Evolutionary conservation across 2,113 vertebrate genomes (phyloP).

Genomic region (Epinephelus lanceolatus): DNA sequence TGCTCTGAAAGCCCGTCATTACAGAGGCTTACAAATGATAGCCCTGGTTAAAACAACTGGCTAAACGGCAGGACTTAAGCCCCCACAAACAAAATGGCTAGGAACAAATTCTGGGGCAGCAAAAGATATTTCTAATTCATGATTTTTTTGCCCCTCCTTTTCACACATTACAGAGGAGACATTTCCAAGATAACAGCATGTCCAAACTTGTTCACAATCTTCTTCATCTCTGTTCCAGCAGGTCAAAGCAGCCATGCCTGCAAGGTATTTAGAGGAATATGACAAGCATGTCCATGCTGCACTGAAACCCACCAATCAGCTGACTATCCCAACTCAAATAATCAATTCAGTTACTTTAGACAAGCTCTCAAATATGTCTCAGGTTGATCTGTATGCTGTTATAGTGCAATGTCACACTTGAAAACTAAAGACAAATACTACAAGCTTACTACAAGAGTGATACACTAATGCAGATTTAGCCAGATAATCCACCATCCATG

Average conservation of each 20-base stretch:
- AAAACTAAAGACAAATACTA: neutral
- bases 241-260: conserved; percentile 64
- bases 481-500: conserved; percentile 6
- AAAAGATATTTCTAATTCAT: conserved; percentile 30
- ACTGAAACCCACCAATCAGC: conserved; percentile 34
- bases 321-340: neutral
- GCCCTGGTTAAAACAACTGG: conserved; percentile 76
- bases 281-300: conserved; percentile 55
- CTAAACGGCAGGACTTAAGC: conserved; percentile 53
- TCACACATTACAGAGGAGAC: neutral
- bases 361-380: neutral
- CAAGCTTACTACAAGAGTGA: neutral
- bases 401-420: neutral
- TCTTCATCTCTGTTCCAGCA: conserved; percentile 53
- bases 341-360: neutral
- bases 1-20: conserved; percentile 82
- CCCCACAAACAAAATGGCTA: conserved; percentile 46
- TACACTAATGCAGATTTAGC: neutral
- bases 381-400: too few relatives aligned
- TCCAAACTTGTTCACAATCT: conserved; percentile 64
- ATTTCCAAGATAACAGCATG: conserved; percentile 47
- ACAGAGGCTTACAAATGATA: conserved; percentile 81
- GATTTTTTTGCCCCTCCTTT: neutral
- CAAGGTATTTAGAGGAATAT: conserved; percentile 45
- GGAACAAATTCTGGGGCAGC: conserved; percentile 38